Evolutionary conservation across 2,888 invertebrate species (phyloP).

Genomic region (Drosophila mulleri): DNA sequence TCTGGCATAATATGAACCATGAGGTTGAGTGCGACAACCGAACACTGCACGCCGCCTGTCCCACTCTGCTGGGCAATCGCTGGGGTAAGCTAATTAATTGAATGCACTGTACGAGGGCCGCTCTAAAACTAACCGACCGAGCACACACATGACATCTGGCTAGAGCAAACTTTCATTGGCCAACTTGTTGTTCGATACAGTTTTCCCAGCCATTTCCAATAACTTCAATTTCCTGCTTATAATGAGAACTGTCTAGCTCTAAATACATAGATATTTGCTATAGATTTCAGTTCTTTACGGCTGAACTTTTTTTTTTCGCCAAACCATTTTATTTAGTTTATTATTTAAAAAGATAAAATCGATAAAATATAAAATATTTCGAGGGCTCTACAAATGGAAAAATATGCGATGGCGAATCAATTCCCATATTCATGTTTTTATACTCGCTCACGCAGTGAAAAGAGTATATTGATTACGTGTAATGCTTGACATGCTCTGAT

Average conservation of each 20-base stretch:
- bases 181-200: neutral
- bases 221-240: constrained; percentile 1
- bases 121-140: neutral
- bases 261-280: neutral
- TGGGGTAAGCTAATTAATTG: constrained; percentile 33
- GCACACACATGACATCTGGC: neutral
- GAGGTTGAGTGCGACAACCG: constrained; percentile 33
- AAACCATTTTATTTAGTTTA: neutral
- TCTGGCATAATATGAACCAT: constrained; percentile 39
- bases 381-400: neutral
- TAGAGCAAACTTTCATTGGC: neutral
- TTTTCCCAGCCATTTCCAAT: neutral
- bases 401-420: neutral
- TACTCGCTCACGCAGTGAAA: neutral
- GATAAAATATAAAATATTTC: too few species aligned
- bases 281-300: neutral
- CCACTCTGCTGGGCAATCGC: constrained; percentile 45
- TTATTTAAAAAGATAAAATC: too few species aligned
- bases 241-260: neutral
- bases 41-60: constrained; percentile 47
- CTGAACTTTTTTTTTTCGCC: neutral
- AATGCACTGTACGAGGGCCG: neutral
- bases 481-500: neutral
- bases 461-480: neutral
- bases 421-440: neutral